Base-by-base conservation (phyloP, 2,797 vertebrate species). In the Galaxias olidus region DNA sequence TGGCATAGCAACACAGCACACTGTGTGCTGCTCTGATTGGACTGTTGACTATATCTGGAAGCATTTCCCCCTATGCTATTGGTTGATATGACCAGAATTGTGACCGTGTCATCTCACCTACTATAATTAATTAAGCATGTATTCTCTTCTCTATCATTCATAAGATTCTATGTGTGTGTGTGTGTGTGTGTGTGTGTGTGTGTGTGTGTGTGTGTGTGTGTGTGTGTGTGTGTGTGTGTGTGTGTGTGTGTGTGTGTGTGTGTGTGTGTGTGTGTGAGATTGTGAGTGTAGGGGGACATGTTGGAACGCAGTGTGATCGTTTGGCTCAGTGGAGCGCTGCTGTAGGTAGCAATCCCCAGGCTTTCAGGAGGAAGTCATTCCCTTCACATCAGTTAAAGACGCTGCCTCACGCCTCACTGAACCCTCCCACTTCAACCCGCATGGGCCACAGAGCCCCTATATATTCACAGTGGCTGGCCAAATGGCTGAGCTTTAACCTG, bases 391-490 rank as follows among this genome's bases (percentile, higher is more conserved):
- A 69, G 69, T 75, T 50, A 17, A n/a, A 71, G 69, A 72, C 63
- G 65, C 65, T 0, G 60, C 72, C 68, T 74, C 84, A 86, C 77
- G 79, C 80, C 68, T 80, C 85, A 75, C 66, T 82, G 83, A 77
- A 69, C 77, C 61, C 79, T 77, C 73, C 67, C 67, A 65, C 75
- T 68, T 66, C 69, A 67, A 66, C 71, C 61, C 56, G 72, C 73
- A 62, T 67, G 69, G 61, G 75, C 0, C 44, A 48, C 68, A 62
- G 55, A 45, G 49, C 43, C 18, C 55, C 62, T n/a, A 40, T 68
- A 14, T 61, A 40, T 60, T 74, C 44, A 42, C 68, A 51, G 55
- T 48, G 41, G 47, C 15, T 10, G 42, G 42, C 48, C 40, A 48
- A 64, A 43, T 64, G n/a, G 14, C 40, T 18, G 9, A 15, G 47